phyloP scores from a whole-genome alignment of 1,140 invertebrate genomes.

The Eupristina koningsbergeri region DNA sequence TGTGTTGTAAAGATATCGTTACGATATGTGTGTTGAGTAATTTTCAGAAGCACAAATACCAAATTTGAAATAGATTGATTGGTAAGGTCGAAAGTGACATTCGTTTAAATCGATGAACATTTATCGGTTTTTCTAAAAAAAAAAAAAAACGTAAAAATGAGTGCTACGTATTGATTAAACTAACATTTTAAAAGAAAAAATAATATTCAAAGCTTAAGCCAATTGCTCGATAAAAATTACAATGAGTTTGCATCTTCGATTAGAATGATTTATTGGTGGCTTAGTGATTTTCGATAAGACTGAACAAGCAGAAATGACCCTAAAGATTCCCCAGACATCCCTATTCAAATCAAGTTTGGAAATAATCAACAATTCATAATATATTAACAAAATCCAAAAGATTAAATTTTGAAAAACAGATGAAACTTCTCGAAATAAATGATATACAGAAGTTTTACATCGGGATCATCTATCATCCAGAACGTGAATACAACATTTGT shows the following conservation, averaged over 20 bases:
- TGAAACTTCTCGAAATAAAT: neutral
- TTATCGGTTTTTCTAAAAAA: too few species aligned
- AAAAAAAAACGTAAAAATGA: neutral
- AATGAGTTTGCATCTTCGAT: neutral
- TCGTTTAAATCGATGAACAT: neutral
- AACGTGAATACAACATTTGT: neutral
- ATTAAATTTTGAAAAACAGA: neutral
- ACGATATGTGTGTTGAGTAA: neutral
- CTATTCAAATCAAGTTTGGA: neutral
- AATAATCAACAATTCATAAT: neutral
- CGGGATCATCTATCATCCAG: neutral
- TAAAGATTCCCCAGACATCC: neutral
- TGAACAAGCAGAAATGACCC: constrained; percentile 2
- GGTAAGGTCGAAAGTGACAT: neutral
- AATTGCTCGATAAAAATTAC: neutral
- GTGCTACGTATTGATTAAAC: neutral
- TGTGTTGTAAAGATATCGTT: neutral
- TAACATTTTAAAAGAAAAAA: neutral
- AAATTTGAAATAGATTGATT: neutral
- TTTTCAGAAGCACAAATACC: neutral
- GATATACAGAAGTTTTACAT: too few species aligned
- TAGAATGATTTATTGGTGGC: constrained; percentile 9
- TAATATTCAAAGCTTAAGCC: neutral
- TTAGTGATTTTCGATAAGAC: neutral
- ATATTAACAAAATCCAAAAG: neutral